Conservation (phyloP, 2,113 vertebrate species). For the Ornithorhynchus anatinus region DNA sequence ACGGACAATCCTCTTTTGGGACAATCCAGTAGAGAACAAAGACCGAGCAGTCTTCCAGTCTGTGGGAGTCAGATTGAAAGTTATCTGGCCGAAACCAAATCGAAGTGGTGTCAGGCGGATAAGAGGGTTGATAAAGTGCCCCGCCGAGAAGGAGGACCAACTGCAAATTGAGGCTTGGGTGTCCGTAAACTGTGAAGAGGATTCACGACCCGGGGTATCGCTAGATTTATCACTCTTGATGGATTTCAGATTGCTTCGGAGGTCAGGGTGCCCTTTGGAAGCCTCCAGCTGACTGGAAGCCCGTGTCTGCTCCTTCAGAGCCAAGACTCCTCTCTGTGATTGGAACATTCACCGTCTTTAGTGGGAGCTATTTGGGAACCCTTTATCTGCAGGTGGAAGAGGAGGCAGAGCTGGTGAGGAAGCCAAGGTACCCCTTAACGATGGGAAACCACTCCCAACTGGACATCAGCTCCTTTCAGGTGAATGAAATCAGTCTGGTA, state of each 20-base stretch:
- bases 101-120: too few relatives aligned
- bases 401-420: slow-evolving; percentile 47
- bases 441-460: too few relatives aligned
- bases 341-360: slow-evolving; percentile 41
- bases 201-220: slow-evolving; percentile 45
- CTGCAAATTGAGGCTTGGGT: slow-evolving; percentile 41
- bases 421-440: neutral
- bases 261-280: slow-evolving; percentile 44
- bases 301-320: slow-evolving; percentile 28
- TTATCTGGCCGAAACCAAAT: too few relatives aligned
- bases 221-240: slow-evolving; percentile 60
- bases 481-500: too few relatives aligned
- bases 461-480: too few relatives aligned
- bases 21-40: too few relatives aligned
- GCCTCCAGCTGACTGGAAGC: slow-evolving; percentile 33
- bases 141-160: slow-evolving; percentile 17
- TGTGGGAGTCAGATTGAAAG: too few relatives aligned
- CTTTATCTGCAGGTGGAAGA: slow-evolving; percentile 34
- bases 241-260: slow-evolving; percentile 49
- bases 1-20: too few relatives aligned
- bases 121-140: too few relatives aligned
- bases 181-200: slow-evolving; percentile 43
- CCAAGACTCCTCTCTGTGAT: slow-evolving; percentile 8
- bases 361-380: slow-evolving; percentile 34
- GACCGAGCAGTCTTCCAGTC: too few relatives aligned